Conservation (phyloP, 1,140 invertebrate species). For the Dolichoris vasculosae region DNA sequence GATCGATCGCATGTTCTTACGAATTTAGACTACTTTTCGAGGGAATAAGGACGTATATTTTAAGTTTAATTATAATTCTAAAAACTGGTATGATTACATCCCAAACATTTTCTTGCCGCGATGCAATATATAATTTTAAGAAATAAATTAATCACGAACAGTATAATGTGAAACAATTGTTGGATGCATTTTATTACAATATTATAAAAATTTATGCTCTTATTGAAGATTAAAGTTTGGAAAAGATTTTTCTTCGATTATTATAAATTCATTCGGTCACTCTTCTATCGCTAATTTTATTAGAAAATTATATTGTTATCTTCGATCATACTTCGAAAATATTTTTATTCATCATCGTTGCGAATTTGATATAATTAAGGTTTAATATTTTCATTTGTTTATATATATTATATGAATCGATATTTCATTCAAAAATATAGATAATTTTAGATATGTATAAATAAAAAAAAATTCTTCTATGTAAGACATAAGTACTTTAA, state of each 20-base stretch:
- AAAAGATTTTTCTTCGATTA: neutral
- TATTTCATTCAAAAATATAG: too few species aligned
- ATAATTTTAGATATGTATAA: too few species aligned
- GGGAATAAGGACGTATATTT: neutral
- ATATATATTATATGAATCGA: too few species aligned
- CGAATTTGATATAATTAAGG: too few species aligned
- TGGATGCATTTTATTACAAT: neutral
- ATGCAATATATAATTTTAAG: neutral
- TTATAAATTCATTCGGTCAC: neutral
- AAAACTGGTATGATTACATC: slow-evolving; percentile 7
- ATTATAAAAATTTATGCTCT: neutral
- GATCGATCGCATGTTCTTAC: neutral
- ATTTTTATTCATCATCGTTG: too few species aligned
- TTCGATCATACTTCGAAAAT: too few species aligned
- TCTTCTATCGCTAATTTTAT: neutral
- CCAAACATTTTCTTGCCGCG: neutral
- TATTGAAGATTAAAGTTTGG: neutral
- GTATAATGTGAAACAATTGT: slow-evolving; percentile 3
- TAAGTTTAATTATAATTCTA: slow-evolving; percentile 17
- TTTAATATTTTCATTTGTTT: too few species aligned
- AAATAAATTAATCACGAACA: slow-evolving; percentile 14
- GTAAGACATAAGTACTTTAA: too few species aligned
- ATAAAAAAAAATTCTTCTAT: too few species aligned
- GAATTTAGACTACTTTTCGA: slow-evolving; percentile 1
- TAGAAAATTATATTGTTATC: too few species aligned